These are phyloP conservation scores for Bombus vancouverensis DNA, from an alignment of 1,140 invertebrate genomes.

Conservation along the genomic window DNA sequence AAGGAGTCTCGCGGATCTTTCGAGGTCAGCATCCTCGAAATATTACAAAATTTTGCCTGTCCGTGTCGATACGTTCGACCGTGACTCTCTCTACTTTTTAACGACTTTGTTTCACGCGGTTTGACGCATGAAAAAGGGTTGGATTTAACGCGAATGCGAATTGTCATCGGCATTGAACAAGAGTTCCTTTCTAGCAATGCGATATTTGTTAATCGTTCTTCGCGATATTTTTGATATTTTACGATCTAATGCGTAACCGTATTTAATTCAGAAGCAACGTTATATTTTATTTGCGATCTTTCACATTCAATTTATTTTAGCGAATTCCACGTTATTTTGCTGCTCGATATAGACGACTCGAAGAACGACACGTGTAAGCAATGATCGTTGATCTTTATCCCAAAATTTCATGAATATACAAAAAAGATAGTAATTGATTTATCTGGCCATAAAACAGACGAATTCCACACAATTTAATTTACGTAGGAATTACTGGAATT, in stretches of 20 bases:
- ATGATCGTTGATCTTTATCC: background rate
- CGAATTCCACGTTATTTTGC: background rate
- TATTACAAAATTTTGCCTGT: conserved; percentile 60
- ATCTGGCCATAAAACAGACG: background rate
- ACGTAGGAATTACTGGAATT: conserved; percentile 16
- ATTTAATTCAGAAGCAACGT: no score
- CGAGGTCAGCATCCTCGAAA: conserved; percentile 60
- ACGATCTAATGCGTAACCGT: no score
- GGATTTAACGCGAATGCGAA: background rate
- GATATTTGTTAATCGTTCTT: background rate
- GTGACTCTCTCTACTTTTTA: background rate
- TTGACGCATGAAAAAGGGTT: background rate
- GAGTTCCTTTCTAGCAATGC: background rate
- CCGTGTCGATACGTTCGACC: conserved; percentile 20
- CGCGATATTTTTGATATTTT: no score
- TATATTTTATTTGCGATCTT: no score
- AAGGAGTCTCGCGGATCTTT: conserved; percentile 54
- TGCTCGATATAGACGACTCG: background rate
- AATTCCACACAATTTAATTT: conserved; percentile 15
- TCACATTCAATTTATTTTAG: background rate
- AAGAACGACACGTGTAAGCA: background rate
- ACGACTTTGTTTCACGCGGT: background rate
- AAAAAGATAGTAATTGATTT: background rate
- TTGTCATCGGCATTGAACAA: background rate
- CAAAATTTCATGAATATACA: background rate